These are phyloP conservation scores for Panulirus ornatus DNA, from an alignment of 1,140 invertebrate species.

Conservation along the genomic window DNA sequence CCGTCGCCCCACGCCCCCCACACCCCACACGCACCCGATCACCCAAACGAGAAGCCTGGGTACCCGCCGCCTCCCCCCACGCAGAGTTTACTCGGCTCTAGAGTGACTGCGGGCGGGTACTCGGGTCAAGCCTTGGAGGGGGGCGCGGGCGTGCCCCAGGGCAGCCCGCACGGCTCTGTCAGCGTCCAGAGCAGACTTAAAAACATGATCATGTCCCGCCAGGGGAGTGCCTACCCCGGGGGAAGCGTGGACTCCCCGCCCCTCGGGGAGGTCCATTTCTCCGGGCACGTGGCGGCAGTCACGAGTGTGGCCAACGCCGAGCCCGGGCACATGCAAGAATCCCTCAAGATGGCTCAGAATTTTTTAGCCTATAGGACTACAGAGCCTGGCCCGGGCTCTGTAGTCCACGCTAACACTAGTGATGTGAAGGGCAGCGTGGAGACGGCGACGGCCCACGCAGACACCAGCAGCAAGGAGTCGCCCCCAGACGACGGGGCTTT, in stretches of 20 bases:
- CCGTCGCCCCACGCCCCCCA: slow-evolving; percentile 65
- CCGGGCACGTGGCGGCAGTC: slow-evolving; percentile 72
- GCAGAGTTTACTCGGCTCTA: slow-evolving; percentile 73
- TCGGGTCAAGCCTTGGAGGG: slow-evolving; percentile 70
- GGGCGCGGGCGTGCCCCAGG: slow-evolving; percentile 72
- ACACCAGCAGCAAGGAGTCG: slow-evolving; percentile 33
- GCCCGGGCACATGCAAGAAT: slow-evolving; percentile 70
- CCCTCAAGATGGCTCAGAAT: slow-evolving; percentile 75
- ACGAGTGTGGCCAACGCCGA: slow-evolving; percentile 69
- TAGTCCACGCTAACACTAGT: slow-evolving; percentile 73
- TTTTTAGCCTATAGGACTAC: slow-evolving; percentile 76
- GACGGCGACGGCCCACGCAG: slow-evolving; percentile 50
- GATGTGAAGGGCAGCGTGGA: slow-evolving; percentile 67
- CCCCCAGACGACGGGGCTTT: not conserved
- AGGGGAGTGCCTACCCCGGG: slow-evolving; percentile 59
- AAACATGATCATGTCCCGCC: slow-evolving; percentile 75
- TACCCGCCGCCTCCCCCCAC: slow-evolving; percentile 72
- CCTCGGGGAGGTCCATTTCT: slow-evolving; percentile 72
- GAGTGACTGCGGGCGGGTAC: slow-evolving; percentile 72
- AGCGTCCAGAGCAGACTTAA: slow-evolving; percentile 74
- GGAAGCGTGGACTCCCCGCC: slow-evolving; percentile 65
- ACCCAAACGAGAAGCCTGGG: slow-evolving; percentile 74
- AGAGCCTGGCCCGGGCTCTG: slow-evolving; percentile 75
- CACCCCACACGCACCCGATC: slow-evolving; percentile 65
- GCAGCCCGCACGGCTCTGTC: slow-evolving; percentile 75